Base-by-base conservation (phyloP, 2,888 invertebrate genomes). In the Caenorhabditis japonica region DNA sequence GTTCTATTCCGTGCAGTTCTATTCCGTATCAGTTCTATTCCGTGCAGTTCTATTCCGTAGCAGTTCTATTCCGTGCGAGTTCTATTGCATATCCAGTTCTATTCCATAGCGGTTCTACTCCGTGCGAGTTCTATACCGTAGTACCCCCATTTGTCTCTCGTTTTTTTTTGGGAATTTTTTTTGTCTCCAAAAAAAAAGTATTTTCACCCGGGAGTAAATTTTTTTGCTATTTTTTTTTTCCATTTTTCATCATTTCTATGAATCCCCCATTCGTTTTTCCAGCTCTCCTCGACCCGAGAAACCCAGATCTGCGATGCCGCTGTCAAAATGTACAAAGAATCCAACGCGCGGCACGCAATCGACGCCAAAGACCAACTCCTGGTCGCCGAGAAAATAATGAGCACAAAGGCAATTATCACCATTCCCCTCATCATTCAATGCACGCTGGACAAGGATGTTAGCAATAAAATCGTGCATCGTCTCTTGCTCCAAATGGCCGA, bases 401-500 rank as follows among this genome's bases (percentile, higher is more conserved):
- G 10, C 5, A 30, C 30, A 10, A 30, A 30, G 30, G 19, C 36
- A 7, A 8, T 66, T 41, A 36, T 56, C 7, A 21, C 27, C 5
- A 38, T 46, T 0, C 36, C 56, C 4, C 56, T 43, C 0, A 66
- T 66, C n/a, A 38, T 49, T 7, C 12, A 27, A 12, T 12, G 27
- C 33, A 49, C 51, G 5, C 34, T 43, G 17, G 49, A 51, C 15
- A 10, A 2, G 2, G 33, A 38, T 1, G 53, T 44, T 5, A n/a
- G 13, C 3, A 47, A 56, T 13, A 5, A 8, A 7, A 56, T 56
- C 0, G 17, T 56, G 0, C 30, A 51, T 7, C 1, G 12, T n/a
- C 15, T 47, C 2, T 23, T 66, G 7, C 23, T 56, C n/a, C 41
- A 34, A n/a, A 56, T 66, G 46, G 41, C 56, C 8, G 27, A 49